These are phyloP conservation scores for Cossypha niveicapilla DNA, from an alignment of 2,797 vertebrate species.

Conservation along the genomic window DNA sequence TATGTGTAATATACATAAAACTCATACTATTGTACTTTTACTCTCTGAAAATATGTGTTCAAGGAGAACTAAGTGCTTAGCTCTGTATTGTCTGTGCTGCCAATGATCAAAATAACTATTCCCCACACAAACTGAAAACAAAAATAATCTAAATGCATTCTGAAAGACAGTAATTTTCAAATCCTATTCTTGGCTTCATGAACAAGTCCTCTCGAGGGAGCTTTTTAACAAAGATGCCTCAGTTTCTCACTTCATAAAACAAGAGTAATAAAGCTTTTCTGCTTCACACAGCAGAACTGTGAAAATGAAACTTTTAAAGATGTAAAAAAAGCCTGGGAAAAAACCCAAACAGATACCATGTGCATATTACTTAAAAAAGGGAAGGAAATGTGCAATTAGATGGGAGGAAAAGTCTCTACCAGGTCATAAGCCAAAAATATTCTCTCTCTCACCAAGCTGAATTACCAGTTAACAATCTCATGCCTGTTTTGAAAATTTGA, in stretches of 20 bases:
- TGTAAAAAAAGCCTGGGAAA: not conserved
- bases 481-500: not conserved
- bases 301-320: not conserved
- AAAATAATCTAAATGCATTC: not conserved
- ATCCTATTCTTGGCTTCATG: not conserved
- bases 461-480: not conserved
- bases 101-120: not conserved
- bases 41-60: not conserved
- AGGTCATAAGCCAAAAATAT: not conserved
- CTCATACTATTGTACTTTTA: not conserved
- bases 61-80: not conserved
- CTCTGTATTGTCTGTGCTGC: not conserved
- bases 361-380: not conserved
- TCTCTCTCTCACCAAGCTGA: not conserved
- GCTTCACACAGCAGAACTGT: not conserved
- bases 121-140: not conserved
- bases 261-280: not conserved
- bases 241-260: not conserved
- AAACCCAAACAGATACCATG: not conserved
- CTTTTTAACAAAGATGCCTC: not conserved
- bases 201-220: not conserved
- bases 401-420: not conserved
- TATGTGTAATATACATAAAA: not conserved
- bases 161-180: not conserved
- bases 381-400: constrained; percentile 34